Evolutionary conservation across 2,888 invertebrate species (phyloP), one percentile per base, ranked within the genome.

Genomic region (Philaethria dido): DNA sequence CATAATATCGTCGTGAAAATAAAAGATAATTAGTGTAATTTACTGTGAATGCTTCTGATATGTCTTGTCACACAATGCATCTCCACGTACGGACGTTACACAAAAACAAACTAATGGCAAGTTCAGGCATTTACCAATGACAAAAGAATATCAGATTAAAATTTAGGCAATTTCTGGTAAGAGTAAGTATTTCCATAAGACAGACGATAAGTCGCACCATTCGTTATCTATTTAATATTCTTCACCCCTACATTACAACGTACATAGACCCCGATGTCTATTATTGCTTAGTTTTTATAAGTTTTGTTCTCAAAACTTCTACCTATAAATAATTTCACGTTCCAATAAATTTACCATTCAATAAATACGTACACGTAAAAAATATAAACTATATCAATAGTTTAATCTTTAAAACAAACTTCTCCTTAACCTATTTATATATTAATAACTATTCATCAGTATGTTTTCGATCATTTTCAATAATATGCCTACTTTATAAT

Each of bases 401-500:
- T 92, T 92, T 92, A 92, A 92, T 92, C 92, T 92, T 92, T 91
- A 92, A 92, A 92, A 92, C 92, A 92, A 92, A 92, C 92, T 89
- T 91, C 79, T 82, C 82, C 87, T 88, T 87, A 85, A 69, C 72
- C 90, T 92, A 92, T 89, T 90, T 90, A 92, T 92, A 92, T 92
- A 92, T 92, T 92, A 92, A 91, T 92, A 91, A 91, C 92, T 92
- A 92, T 92, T 87, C 83, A 86, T 91, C 92, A 89, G 89, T 89
- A 88, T 90, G 91, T 85, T 89, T 84, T 89, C 86, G 87, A 88
- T 89, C 88, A 89, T 86, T 89, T 90, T 92, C 86, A 88, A 88
- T 91, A 86, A 84, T 87, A 92, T 87, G 92, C 92, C 92, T 92
- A 92, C 92, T 90, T 91, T 89, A 91, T 89, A 89, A 88, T 88